phyloP scores from a whole-genome alignment of 1,140 invertebrate genomes.

The Drosophila insularis region DNA sequence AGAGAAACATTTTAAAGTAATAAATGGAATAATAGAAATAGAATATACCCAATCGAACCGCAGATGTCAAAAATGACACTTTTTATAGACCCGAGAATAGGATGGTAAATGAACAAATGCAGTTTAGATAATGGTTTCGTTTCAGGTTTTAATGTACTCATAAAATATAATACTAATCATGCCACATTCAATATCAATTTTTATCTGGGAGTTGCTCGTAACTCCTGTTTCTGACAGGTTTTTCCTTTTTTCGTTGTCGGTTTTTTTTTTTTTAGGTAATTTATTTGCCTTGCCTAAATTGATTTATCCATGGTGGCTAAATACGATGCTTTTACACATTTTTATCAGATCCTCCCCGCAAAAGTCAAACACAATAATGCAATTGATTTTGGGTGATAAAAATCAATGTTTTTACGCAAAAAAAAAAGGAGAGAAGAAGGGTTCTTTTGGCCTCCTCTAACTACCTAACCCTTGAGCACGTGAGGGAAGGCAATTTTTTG shows the following conservation, averaged over 20 bases:
- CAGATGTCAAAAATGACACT: too few species aligned
- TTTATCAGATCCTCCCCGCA: not conserved
- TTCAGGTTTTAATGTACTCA: too few species aligned
- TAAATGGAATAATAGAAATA: not conserved
- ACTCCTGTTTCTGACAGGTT: not conserved
- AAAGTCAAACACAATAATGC: constrained; percentile 71
- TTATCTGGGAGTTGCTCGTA: too few species aligned
- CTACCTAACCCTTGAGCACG: constrained; percentile 14
- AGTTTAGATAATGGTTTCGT: too few species aligned
- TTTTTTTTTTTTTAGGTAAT: constrained; percentile 2
- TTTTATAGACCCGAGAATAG: too few species aligned
- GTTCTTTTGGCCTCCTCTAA: constrained; percentile 44
- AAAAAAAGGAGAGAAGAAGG: constrained; percentile 54
- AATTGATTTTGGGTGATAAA: constrained; percentile 80
- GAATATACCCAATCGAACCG: too few species aligned
- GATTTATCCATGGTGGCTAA: constrained; percentile 70
- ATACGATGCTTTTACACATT: constrained; percentile 33
- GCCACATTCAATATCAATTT: too few species aligned
- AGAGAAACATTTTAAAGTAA: too few species aligned
- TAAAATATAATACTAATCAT: too few species aligned
- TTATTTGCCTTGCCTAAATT: constrained; percentile 52
- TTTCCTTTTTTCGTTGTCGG: constrained; percentile 12
- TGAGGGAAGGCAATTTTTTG: constrained; percentile 25
- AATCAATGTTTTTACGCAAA: constrained; percentile 69
- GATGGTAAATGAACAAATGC: too few species aligned